Conservation (phyloP, 2,888 invertebrate genomes). For the Polia nebulosa region DNA sequence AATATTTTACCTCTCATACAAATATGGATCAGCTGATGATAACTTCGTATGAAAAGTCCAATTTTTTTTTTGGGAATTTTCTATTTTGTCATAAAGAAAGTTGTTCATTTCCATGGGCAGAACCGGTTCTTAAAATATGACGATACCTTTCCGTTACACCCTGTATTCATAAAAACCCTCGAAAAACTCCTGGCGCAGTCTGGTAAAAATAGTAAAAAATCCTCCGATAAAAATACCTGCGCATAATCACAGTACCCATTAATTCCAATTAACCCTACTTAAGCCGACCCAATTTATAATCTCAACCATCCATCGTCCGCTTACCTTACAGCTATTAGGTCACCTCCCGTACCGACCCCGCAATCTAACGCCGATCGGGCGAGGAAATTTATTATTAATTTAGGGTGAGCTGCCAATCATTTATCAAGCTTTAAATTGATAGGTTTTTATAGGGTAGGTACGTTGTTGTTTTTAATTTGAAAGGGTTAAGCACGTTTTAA, state of each 20-base stretch:
- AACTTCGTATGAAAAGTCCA: too few species aligned
- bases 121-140: too few species aligned
- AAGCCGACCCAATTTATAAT: constrained; percentile 49
- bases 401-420: constrained; percentile 42
- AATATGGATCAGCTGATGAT: too few species aligned
- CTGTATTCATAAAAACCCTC: too few species aligned
- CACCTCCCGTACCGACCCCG: constrained; percentile 23
- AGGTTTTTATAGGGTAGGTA: constrained; percentile 5
- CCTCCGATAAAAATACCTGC: constrained; percentile 15
- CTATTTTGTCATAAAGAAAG: too few species aligned
- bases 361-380: constrained; percentile 11
- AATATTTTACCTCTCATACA: too few species aligned
- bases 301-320: constrained; percentile 22
- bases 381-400: constrained; percentile 52
- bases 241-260: constrained; percentile 41
- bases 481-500: constrained; percentile 30
- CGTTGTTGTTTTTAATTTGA: constrained; percentile 30
- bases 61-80: too few species aligned
- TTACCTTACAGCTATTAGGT: constrained; percentile 33
- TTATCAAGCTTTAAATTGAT: constrained; percentile 48
- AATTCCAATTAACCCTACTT: constrained; percentile 50
- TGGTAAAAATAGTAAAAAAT: too few species aligned
- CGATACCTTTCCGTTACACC: too few species aligned
- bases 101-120: too few species aligned
- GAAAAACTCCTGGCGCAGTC: too few species aligned